Evolutionary conservation across 2,888 invertebrate genomes (phyloP), one percentile per base, ranked within the genome.

Genomic region (Hymenopus coronatus): DNA sequence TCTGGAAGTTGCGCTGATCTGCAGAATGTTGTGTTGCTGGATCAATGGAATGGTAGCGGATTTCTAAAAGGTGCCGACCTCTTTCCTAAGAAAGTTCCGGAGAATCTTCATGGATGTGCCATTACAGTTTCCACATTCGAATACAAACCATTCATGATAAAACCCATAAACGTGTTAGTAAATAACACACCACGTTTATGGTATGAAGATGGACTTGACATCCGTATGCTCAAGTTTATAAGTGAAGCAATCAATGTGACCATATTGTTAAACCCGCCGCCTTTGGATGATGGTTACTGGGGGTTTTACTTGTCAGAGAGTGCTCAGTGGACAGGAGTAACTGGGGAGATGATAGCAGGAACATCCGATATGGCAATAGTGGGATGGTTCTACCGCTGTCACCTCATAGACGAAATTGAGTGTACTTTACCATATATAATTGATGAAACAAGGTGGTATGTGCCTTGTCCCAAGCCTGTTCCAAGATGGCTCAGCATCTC

Each of bases 381-480:
- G 33, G 54, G 54, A 2, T 87, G 87, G 87, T 87, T 46, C 54
- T 87, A 87, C 87, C 81, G 87, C 12, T 87, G 87, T n/a, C 87
- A 87, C 40, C 28, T 87, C 15, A 87, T 87, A 9, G 27, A 82
- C 14, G 87, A 87, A 33, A 82, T 87, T 4, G 87, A 87, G 27
- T 87, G 87, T 25, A 30, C 54, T 6, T 82, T 28, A 12, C 87
- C 87, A n/a, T 54, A 87, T 25, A 6, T 33, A 6, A 54, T 28
- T n/a, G 87, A 87, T 82, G 82, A 87, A 28, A 82, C 54, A 12
- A 87, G 82, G 27, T 87, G 87, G 87, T 87, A 87, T 33, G 87
- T 87, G n/a, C 87, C 87, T 15, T 87, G 87, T 27, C 82, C 87
- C 20, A 70, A 87, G 25, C 87, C 87, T 25, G 81, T 82, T 33